These are phyloP conservation scores for Ganaspis brasiliensis DNA, from an alignment of 2,888 invertebrate species.

Conservation along the genomic window DNA sequence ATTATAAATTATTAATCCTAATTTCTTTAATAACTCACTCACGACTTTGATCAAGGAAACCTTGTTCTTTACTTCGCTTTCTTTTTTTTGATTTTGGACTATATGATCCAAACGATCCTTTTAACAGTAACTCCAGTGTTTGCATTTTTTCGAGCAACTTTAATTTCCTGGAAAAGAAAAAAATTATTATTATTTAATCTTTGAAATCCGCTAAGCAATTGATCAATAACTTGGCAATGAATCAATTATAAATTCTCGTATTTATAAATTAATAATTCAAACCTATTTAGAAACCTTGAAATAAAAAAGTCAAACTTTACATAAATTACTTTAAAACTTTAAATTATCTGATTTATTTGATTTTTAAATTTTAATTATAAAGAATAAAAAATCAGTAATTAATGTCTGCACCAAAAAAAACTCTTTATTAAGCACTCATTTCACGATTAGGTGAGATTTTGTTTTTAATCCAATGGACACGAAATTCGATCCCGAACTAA, in stretches of 20 bases:
- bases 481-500: not conserved
- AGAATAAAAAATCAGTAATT: no score
- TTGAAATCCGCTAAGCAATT: no score
- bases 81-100: not conserved
- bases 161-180: not conserved
- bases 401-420: not conserved
- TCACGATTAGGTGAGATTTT: not conserved
- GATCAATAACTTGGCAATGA: no score
- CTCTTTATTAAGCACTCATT: not conserved
- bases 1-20: no score
- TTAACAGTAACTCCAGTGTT: not conserved
- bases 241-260: no score
- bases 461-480: not conserved
- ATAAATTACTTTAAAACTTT: no score
- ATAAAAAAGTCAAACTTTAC: no score
- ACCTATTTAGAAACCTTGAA: no score
- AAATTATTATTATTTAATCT: not conserved
- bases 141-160: not conserved
- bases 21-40: no score
- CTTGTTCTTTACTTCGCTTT: not conserved
- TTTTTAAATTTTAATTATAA: no score
- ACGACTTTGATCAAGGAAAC: not conserved
- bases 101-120: not conserved
- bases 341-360: no score
- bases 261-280: no score